These are phyloP conservation scores for Chymomyza amoena DNA, from an alignment of 2,888 invertebrate genomes.

Conservation along the genomic window DNA sequence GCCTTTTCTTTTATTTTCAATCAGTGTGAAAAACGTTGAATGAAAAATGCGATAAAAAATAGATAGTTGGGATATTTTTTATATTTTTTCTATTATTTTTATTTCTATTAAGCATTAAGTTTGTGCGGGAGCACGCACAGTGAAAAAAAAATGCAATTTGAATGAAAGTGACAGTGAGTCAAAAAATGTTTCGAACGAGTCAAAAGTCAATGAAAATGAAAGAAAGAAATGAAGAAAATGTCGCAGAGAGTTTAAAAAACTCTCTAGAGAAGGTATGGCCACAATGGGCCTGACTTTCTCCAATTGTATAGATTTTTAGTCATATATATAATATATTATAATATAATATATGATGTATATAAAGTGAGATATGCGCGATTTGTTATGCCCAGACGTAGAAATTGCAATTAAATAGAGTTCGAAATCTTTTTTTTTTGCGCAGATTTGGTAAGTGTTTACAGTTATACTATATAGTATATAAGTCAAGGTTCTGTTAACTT, in stretches of 20 bases:
- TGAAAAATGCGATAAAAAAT: not conserved
- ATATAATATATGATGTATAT: not conserved
- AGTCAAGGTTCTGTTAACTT: slow-evolving; percentile 56
- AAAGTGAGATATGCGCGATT: slow-evolving; percentile 13
- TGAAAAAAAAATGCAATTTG: slow-evolving; percentile 30
- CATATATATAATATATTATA: slow-evolving; percentile 5
- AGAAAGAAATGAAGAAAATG: not conserved
- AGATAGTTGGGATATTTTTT: not conserved
- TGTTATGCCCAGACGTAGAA: slow-evolving; percentile 10
- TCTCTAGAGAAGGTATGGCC: not conserved
- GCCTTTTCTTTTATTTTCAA: not conserved
- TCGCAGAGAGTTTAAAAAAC: not conserved
- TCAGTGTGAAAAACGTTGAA: not conserved
- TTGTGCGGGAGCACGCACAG: not conserved
- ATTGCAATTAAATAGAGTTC: slow-evolving; percentile 9
- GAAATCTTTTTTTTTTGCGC: too few relatives aligned
- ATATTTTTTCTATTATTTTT: too few relatives aligned
- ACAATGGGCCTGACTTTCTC: slow-evolving; percentile 40
- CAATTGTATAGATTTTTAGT: slow-evolving; percentile 40
- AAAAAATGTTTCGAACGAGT: slow-evolving; percentile 1
- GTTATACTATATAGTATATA: slow-evolving; percentile 37
- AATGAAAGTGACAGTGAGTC: slow-evolving; percentile 54
- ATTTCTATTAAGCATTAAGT: not conserved
- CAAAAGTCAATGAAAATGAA: slow-evolving; percentile 34
- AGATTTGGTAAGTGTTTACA: too few relatives aligned